These are phyloP conservation scores for Stratiomys singularior DNA, from an alignment of 2,888 invertebrate genomes.

Conservation along the genomic window DNA sequence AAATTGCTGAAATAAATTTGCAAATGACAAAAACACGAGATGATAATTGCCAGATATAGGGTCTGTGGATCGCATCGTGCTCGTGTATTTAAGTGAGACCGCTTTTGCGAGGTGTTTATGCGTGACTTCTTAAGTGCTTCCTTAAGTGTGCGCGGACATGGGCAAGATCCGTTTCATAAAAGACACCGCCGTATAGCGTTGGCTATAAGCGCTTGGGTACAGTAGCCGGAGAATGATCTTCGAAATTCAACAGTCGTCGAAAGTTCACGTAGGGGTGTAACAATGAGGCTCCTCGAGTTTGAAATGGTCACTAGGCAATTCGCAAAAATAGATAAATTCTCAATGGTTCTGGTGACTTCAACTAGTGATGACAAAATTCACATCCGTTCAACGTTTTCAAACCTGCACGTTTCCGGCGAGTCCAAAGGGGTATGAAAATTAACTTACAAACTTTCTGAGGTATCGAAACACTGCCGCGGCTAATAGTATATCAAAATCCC, in stretches of 20 bases:
- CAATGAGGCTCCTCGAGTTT: not conserved
- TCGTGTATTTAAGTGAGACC: not conserved
- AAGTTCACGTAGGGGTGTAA: not conserved
- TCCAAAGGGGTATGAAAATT: too few relatives aligned
- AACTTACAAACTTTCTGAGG: too few relatives aligned
- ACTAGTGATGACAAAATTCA: too few relatives aligned
- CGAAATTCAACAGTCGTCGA: conserved; percentile 32
- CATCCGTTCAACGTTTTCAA: too few relatives aligned
- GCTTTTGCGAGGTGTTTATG: conserved; percentile 40
- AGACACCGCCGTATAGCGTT: conserved; percentile 45
- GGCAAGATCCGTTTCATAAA: conserved; percentile 52
- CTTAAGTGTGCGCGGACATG: conserved; percentile 42
- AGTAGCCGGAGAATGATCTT: conserved; percentile 37
- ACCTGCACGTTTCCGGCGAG: too few relatives aligned
- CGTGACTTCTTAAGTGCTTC: conserved; percentile 45
- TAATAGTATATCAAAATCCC: not conserved
- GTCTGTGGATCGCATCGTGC: conserved; percentile 46
- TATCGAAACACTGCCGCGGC: too few relatives aligned
- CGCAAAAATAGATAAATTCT: too few relatives aligned
- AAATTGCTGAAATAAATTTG: conserved; percentile 53
- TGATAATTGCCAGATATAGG: conserved; percentile 52
- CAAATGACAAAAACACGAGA: conserved; percentile 53
- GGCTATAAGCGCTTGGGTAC: not conserved
- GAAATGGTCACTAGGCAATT: too few relatives aligned
- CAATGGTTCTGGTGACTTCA: too few relatives aligned